Evolutionary conservation across 2,888 invertebrate genomes (phyloP).

Genomic region (Hydriomena furcata): DNA sequence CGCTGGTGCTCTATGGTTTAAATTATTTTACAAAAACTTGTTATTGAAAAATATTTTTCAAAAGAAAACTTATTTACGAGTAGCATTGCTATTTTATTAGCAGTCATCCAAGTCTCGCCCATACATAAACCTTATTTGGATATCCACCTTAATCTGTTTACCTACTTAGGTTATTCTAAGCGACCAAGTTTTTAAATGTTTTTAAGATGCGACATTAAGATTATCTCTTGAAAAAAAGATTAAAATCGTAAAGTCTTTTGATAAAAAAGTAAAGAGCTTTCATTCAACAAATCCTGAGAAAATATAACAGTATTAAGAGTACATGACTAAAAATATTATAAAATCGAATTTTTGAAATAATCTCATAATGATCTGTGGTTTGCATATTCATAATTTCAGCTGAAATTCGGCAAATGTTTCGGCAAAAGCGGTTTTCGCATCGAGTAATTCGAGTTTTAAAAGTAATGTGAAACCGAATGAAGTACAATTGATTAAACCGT

Average conservation of each 20-base stretch:
- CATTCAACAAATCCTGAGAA: not conserved
- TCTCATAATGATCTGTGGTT: not conserved
- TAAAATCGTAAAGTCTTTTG: constrained; percentile 13
- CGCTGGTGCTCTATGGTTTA: too few species aligned
- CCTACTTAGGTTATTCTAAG: constrained; percentile 9
- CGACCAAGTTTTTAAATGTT: constrained; percentile 13
- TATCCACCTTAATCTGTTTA: constrained; percentile 18
- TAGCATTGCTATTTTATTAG: too few species aligned
- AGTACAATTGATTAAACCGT: constrained; percentile 8
- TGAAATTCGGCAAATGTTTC: constrained; percentile 1
- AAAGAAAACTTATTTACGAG: too few species aligned
- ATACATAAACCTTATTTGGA: constrained; percentile 14
- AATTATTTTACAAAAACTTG: too few species aligned
- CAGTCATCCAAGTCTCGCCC: not conserved
- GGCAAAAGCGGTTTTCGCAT: constrained; percentile 23
- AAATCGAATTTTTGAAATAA: constrained; percentile 3
- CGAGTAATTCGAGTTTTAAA: constrained; percentile 21
- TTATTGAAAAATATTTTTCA: too few species aligned
- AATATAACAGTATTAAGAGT: too few species aligned
- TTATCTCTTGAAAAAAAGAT: constrained; percentile 11
- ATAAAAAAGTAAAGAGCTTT: constrained; percentile 10
- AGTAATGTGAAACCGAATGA: not conserved
- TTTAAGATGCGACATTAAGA: constrained; percentile 12
- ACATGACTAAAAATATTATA: too few species aligned
- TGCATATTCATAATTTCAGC: not conserved